Conservation (phyloP, 2,888 invertebrate genomes). For the Phytoseiulus persimilis region DNA sequence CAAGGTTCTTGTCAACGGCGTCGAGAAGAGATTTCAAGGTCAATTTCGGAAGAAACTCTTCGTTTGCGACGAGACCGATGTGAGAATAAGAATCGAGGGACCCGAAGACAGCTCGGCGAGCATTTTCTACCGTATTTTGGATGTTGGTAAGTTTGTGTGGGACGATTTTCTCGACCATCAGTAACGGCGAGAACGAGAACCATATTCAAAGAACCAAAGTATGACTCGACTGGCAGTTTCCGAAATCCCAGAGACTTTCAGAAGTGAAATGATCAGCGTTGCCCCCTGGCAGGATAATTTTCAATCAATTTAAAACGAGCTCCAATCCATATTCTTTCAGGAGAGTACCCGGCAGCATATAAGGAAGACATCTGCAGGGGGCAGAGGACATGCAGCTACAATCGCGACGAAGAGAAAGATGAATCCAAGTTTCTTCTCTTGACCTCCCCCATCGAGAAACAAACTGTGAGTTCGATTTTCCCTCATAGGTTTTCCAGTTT, state of each 20-base stretch:
- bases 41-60: not conserved
- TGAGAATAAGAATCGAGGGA: not conserved
- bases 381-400: not conserved
- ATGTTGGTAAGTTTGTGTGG: not conserved
- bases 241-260: too few relatives aligned
- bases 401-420: not conserved
- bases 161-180: not conserved
- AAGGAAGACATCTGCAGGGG: not conserved
- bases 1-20: not conserved
- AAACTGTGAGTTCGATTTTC: not conserved
- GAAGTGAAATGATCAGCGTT: too few relatives aligned
- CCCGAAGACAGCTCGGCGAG: not conserved
- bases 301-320: not conserved
- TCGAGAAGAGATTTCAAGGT: not conserved
- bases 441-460: not conserved
- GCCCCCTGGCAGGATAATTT: too few relatives aligned
- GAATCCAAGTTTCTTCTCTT: not conserved
- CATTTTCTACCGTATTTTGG: not conserved
- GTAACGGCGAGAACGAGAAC: too few relatives aligned
- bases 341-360: not conserved
- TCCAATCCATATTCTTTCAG: not conserved
- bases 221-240: too few relatives aligned
- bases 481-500: too few relatives aligned
- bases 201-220: too few relatives aligned
- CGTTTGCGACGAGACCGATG: not conserved